Evolutionary conservation across 2,113 vertebrate species (phyloP).

Genomic region (Pituophis catenifer): DNA sequence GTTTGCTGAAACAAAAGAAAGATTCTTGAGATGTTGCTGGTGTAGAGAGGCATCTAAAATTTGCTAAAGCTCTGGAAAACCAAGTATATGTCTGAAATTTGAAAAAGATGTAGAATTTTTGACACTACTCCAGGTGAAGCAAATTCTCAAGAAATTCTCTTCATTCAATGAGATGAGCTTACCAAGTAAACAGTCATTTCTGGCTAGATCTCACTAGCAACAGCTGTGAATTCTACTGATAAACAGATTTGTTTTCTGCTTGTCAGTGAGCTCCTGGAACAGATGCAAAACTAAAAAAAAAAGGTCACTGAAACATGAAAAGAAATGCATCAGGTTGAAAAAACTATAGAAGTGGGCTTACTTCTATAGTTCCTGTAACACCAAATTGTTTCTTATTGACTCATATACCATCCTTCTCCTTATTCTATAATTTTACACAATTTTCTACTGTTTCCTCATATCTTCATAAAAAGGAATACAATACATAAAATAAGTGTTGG

Average conservation of each 20-base stretch:
- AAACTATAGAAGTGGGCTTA: slow-evolving; percentile 29
- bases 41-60: slow-evolving; percentile 30
- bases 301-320: slow-evolving; percentile 54
- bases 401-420: neutral
- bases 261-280: slow-evolving; percentile 60
- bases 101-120: slow-evolving; percentile 59
- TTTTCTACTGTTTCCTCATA: neutral
- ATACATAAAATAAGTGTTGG: neutral
- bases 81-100: slow-evolving; percentile 47
- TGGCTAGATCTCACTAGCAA: slow-evolving; percentile 52
- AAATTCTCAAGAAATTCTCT: slow-evolving; percentile 57
- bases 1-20: neutral
- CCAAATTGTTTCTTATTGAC: neutral
- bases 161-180: slow-evolving; percentile 61
- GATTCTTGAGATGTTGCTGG: slow-evolving; percentile 11
- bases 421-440: neutral
- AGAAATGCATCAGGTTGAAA: slow-evolving; percentile 49
- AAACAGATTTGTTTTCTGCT: slow-evolving; percentile 61
- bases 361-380: fast-evolving
- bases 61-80: slow-evolving; percentile 39
- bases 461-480: neutral
- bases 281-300: slow-evolving; percentile 58
- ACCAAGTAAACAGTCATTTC: slow-evolving; percentile 58
- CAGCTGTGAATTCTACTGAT: slow-evolving; percentile 54
- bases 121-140: slow-evolving; percentile 56